Base-by-base conservation (phyloP, 2,797 vertebrate genomes). In the Neosilurus mollespiculum region DNA sequence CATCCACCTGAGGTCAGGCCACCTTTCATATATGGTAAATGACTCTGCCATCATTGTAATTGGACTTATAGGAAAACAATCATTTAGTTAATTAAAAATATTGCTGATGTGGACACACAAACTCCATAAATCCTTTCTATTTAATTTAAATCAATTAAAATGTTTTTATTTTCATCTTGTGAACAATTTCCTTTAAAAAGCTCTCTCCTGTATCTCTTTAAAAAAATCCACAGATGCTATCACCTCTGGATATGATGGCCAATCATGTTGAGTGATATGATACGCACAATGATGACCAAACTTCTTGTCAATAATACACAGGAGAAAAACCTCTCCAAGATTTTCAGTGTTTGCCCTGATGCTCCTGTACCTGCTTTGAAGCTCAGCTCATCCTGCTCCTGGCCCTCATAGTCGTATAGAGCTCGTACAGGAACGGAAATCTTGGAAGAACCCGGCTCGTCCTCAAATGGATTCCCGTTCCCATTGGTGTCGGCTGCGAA, bases 311-410 rank as follows among this genome's bases (percentile, higher is more conserved):
- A 15, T 24, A 24, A 4, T 73, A 15, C 18, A 18, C 6, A 37
- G 2, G 2, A 77, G 10, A 37, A 76, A 76, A 59, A 37, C 18
- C 10, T n/a, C 20, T 30, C 37, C 56, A 4, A 61, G 2, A 4
- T 77, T 37, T 9, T 11, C 72, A 34, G 54, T n/a, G 11, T 59
- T 76, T 59, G 30, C n/a, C 14, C 8, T 24, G 15, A 64, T 26
- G 43, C 8, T 64, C 37, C n/a, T 65, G 8, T 90, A 99, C 98
- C 98, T 80, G 96, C 95, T 94, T 96, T 97, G 91, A 99, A 99
- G 91, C 95, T 99, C 73, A 99, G 96, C 91, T 99, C 98, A 7
- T 99, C 98, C 37, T 97, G 97, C 87, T 99, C 98, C 91, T 99
- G 98, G 4, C 98, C 97, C 49, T 99, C 97, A 0, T 99, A 99